phyloP scores from a whole-genome alignment of 2,113 vertebrate genomes.

The Amblyopsis rosae region DNA sequence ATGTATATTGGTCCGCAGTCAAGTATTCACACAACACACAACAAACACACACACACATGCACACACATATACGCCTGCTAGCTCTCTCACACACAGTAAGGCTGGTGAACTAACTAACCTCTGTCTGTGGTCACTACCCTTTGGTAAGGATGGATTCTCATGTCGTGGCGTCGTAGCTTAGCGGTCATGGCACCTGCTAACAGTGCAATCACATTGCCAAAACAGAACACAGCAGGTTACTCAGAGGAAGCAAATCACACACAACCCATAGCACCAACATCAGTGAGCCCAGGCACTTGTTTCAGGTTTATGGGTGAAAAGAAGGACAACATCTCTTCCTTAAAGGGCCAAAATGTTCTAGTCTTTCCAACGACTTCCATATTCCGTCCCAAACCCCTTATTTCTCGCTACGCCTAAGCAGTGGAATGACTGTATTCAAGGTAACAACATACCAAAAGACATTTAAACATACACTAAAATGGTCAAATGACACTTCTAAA shows the following conservation, averaged over 20 bases:
- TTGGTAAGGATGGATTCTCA: slow-evolving; percentile 99
- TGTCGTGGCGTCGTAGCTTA: slow-evolving; percentile 99
- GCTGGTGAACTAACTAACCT: slow-evolving; percentile 99
- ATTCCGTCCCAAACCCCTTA: slow-evolving; percentile 60
- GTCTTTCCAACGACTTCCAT: slow-evolving; percentile 59
- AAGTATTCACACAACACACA: neutral
- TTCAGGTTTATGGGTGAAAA: slow-evolving; percentile 57
- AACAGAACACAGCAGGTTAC: slow-evolving; percentile 91
- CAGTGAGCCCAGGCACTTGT: slow-evolving; percentile 58
- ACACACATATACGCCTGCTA: slow-evolving; percentile 33
- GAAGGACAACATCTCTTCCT: slow-evolving; percentile 34
- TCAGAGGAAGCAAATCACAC: slow-evolving; percentile 86
- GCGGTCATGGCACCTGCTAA: slow-evolving; percentile 99
- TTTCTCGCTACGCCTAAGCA: slow-evolving; percentile 34
- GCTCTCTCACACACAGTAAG: slow-evolving; percentile 62
- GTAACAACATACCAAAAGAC: slow-evolving; percentile 68
- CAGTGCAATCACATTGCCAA: slow-evolving; percentile 93
- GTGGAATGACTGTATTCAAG: slow-evolving; percentile 57
- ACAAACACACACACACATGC: slow-evolving; percentile 24
- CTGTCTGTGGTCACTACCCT: slow-evolving; percentile 99
- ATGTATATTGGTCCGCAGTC: slow-evolving; percentile 62
- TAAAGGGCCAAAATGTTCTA: slow-evolving; percentile 43
- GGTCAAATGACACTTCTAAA: slow-evolving; percentile 67
- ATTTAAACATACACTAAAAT: slow-evolving; percentile 59
- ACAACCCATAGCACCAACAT: slow-evolving; percentile 67